Evolutionary conservation across 2,113 vertebrate species (phyloP).

Genomic region (Isichthys henryi): DNA sequence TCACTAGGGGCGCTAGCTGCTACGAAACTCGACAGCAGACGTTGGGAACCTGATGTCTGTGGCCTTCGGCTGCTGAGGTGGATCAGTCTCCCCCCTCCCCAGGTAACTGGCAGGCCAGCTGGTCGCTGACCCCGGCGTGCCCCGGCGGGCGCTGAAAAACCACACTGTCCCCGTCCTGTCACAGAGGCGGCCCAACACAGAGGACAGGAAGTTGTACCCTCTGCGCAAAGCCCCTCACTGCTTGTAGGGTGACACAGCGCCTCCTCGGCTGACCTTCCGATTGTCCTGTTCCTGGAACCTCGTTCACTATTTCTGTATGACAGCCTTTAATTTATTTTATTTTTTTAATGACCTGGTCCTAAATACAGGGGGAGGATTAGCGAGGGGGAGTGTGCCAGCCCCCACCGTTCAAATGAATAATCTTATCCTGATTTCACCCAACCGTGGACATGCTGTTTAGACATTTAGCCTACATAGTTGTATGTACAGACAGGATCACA

Average conservation of each 20-base stretch:
- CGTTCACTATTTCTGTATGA: conserved; percentile 26
- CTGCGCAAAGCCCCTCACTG: background rate
- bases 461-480: too few species aligned
- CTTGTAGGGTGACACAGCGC: background rate
- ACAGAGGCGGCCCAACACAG: background rate
- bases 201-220: background rate
- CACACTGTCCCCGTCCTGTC: background rate
- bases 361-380: conserved; percentile 50
- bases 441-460: background rate
- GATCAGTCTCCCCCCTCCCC: conserved; percentile 11
- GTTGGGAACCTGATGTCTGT: conserved; percentile 34
- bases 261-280: background rate
- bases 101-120: conserved; percentile 18
- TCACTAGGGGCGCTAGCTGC: background rate
- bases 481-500: background rate
- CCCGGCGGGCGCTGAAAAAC: background rate
- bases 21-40: background rate
- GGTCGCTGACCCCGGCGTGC: conserved; percentile 26
- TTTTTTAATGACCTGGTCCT: conserved; percentile 24
- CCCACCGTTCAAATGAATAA: conserved; percentile 37
- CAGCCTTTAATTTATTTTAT: background rate
- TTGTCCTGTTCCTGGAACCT: conserved; percentile 18
- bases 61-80: conserved; percentile 34
- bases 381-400: conserved; percentile 40
- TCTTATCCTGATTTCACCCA: conserved; percentile 15